Percentiles rank a stretch among this genome's conserved stretches.
phyloP scores from a whole-genome alignment of 2,888 invertebrate genomes.

The Eugnorisma glareosa region DNA sequence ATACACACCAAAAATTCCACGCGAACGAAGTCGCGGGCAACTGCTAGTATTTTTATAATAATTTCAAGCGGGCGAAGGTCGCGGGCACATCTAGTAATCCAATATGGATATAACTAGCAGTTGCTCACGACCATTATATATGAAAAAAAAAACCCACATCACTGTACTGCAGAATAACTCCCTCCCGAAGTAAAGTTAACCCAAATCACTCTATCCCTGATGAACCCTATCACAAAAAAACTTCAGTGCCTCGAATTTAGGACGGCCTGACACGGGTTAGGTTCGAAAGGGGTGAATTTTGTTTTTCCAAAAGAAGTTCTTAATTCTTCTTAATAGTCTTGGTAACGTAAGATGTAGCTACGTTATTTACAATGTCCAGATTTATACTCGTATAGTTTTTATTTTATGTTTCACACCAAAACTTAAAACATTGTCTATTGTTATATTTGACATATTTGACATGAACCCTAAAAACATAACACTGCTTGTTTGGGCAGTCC shows the following conservation, averaged over 20 bases:
- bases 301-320: not conserved
- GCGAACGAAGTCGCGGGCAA: too few species aligned
- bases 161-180: not conserved
- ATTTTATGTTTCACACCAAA: not conserved
- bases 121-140: too few species aligned
- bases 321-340: not conserved
- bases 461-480: too few species aligned
- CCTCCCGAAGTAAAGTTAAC: not conserved
- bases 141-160: not conserved
- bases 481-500: too few species aligned
- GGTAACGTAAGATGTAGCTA: not conserved
- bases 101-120: too few species aligned
- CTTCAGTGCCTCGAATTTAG: not conserved
- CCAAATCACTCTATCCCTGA: not conserved
- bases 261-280: not conserved
- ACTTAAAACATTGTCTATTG: too few species aligned
- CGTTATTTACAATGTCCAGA: not conserved
- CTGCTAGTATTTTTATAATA: too few species aligned
- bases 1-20: too few species aligned
- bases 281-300: not conserved
- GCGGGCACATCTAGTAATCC: too few species aligned
- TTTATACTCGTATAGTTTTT: not conserved
- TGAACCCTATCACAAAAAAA: not conserved
- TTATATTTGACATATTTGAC: too few species aligned
- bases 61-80: too few species aligned